These are phyloP conservation scores for Phainopepla nitens DNA, from an alignment of 2,113 vertebrate species.

Conservation along the genomic window DNA sequence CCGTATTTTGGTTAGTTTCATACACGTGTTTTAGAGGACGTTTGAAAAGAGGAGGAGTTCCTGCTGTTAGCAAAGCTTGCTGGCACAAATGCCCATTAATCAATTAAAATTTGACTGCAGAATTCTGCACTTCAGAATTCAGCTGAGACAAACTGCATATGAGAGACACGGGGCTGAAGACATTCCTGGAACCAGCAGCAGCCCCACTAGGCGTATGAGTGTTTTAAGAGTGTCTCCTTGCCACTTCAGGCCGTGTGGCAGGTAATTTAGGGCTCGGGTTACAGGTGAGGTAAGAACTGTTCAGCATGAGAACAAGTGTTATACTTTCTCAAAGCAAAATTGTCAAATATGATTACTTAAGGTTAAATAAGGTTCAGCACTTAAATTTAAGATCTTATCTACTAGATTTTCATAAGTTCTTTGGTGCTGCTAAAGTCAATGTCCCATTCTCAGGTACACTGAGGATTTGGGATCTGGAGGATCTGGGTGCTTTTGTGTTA, in stretches of 20 bases:
- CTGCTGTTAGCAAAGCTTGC: not conserved
- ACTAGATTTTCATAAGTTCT: not conserved
- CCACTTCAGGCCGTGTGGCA: not conserved
- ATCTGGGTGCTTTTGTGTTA: not conserved
- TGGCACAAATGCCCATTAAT: not conserved
- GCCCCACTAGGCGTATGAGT: too few species aligned
- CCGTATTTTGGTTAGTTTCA: not conserved
- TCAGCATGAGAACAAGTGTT: not conserved
- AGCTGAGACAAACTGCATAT: not conserved
- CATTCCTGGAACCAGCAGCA: not conserved
- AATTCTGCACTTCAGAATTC: not conserved
- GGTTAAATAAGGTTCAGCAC: not conserved
- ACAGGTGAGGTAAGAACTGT: not conserved
- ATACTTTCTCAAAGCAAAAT: not conserved
- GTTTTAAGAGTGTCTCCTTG: not conserved
- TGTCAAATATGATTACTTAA: not conserved
- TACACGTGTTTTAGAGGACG: not conserved
- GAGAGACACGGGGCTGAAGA: not conserved
- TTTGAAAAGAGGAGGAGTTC: not conserved
- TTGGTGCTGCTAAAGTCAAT: not conserved
- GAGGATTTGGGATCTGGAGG: not conserved
- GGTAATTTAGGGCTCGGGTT: not conserved
- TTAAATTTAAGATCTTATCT: not conserved
- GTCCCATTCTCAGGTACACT: rapidly evolving
- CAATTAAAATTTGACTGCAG: not conserved